These are phyloP conservation scores for Microctenopoma steveboyesi DNA, from an alignment of 2,797 vertebrate species.

Conservation along the genomic window DNA sequence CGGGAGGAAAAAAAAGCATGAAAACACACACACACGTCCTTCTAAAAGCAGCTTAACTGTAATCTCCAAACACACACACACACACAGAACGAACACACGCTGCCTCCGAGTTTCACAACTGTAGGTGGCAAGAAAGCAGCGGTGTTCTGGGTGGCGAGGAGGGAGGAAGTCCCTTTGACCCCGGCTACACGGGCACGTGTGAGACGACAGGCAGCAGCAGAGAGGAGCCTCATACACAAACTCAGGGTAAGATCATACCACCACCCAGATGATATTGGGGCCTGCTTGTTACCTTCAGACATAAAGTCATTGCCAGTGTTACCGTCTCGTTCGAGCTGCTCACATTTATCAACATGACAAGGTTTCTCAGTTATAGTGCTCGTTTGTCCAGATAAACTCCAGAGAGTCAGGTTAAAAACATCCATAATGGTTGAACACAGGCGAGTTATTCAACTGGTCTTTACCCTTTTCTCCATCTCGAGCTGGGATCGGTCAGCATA, in stretches of 20 bases:
- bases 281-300: slow-evolving; percentile 98
- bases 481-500: slow-evolving; percentile 97
- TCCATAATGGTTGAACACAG: neutral
- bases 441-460: slow-evolving; percentile 11
- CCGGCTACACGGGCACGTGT: slow-evolving; percentile 62
- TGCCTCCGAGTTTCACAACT: slow-evolving; percentile 53
- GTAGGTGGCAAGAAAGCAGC: slow-evolving; percentile 66
- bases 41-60: slow-evolving; percentile 10
- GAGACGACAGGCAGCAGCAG: slow-evolving; percentile 88
- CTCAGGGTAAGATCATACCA: slow-evolving; percentile 92
- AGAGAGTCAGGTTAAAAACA: slow-evolving; percentile 12
- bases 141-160: slow-evolving; percentile 71
- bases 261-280: slow-evolving; percentile 93
- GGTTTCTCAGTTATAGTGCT: slow-evolving; percentile 11
- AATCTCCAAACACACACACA: slow-evolving; percentile 17
- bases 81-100: slow-evolving; percentile 50
- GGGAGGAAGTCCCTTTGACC: slow-evolving; percentile 40
- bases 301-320: slow-evolving; percentile 87
- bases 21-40: slow-evolving; percentile 44
- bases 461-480: slow-evolving; percentile 99
- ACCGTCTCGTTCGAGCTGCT: slow-evolving; percentile 52
- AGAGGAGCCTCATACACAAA: slow-evolving; percentile 80
- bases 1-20: slow-evolving; percentile 8
- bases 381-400: slow-evolving; percentile 9
- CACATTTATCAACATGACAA: slow-evolving; percentile 9